Conservation (phyloP, 2,113 vertebrate species). For the Notarius lentiginosus region DNA sequence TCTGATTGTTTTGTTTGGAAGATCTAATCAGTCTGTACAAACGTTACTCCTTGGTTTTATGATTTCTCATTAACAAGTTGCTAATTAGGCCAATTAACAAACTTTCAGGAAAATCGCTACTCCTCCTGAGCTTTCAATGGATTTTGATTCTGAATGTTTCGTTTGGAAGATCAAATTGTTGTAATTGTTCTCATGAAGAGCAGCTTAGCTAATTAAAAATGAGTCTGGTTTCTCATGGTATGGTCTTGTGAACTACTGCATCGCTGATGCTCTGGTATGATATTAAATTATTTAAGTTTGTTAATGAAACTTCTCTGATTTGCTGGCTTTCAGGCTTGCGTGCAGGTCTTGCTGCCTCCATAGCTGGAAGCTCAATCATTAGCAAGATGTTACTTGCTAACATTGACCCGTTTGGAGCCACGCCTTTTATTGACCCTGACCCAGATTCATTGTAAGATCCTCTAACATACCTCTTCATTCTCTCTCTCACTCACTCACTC, state of each 20-base stretch:
- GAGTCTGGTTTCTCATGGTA: too few relatives aligned
- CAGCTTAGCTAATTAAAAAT: too few relatives aligned
- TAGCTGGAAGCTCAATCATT: conserved; percentile 98
- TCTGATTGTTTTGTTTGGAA: too few relatives aligned
- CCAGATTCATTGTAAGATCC: conserved; percentile 90
- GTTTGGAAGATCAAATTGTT: too few relatives aligned
- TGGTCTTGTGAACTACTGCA: too few relatives aligned
- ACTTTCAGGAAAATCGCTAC: not conserved
- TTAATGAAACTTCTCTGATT: not conserved
- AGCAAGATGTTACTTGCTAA: conserved; percentile 98
- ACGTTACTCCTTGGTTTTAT: too few relatives aligned
- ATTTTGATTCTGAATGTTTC: too few relatives aligned
- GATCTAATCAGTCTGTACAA: too few relatives aligned
- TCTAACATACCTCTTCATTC: not conserved
- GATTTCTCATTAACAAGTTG: too few relatives aligned
- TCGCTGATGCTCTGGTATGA: too few relatives aligned
- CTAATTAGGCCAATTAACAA: too few relatives aligned
- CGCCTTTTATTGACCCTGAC: conserved; percentile 94
- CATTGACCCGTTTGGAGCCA: conserved; percentile 94
- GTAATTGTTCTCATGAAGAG: too few relatives aligned
- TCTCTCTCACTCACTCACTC: not conserved
- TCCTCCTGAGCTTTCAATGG: not conserved
- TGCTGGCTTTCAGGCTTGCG: conserved; percentile 80
- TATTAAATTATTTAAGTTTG: not conserved
- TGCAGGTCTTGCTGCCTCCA: conserved; percentile 94